These are phyloP conservation scores for Carpatolechia fugitivella DNA, from an alignment of 2,888 invertebrate genomes.

Conservation along the genomic window DNA sequence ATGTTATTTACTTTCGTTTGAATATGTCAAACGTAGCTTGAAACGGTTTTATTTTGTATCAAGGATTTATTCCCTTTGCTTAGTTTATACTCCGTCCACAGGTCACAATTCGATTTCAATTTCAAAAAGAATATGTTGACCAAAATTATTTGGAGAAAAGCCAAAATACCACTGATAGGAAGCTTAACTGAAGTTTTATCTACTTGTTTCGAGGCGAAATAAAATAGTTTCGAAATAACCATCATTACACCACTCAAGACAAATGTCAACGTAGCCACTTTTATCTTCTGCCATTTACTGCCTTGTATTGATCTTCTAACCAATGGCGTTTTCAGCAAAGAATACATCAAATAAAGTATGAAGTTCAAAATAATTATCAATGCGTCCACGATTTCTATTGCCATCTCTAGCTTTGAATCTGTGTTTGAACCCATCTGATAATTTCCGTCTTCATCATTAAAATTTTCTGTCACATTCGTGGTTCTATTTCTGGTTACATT, in stretches of 20 bases:
- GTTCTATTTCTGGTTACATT: not conserved
- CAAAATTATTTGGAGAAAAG: not conserved
- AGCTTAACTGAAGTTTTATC: not conserved
- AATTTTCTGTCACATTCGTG: not conserved
- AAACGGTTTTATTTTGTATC: no score
- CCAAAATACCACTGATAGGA: not conserved
- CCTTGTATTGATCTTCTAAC: not conserved
- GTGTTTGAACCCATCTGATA: not conserved
- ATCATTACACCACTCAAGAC: constrained; percentile 2
- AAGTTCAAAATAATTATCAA: not conserved
- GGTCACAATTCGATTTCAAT: not conserved
- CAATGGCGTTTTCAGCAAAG: not conserved
- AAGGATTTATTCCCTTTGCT: not conserved
- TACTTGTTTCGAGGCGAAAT: not conserved
- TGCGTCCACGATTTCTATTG: not conserved
- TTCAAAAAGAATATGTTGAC: constrained; percentile 3
- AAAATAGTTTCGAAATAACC: not conserved
- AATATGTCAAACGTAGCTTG: no score
- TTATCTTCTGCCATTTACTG: not conserved
- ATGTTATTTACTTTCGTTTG: no score
- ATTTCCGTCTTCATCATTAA: not conserved
- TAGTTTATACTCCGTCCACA: not conserved
- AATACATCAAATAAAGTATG: not conserved
- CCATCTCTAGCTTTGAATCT: not conserved
- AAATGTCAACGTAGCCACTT: constrained; percentile 5